Base-by-base conservation (phyloP, 2,113 vertebrate species). In the Sterna hirundo region DNA sequence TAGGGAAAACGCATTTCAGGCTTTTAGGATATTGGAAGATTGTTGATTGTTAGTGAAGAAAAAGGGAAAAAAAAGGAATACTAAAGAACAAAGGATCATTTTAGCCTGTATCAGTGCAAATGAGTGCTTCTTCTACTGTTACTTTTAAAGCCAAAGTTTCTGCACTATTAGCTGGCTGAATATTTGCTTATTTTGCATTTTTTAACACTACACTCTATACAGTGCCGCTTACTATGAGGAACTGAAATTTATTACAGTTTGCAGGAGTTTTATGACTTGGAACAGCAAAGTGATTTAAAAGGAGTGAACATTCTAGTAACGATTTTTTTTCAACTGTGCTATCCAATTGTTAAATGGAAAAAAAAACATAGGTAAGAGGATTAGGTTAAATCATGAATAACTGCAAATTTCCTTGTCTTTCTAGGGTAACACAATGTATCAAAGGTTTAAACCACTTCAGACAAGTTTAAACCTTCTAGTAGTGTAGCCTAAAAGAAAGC, bases 211-310 rank as follows among this genome's bases (percentile, higher is more conserved):
- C 29, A 83, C 2, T 79, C 40, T 81, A 46, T 78, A 75, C n/a
- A 58, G 47, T 77, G 49, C 29, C 64, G 83, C 68, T 80, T 77
- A 72, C 40, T 76, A 60, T 46, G 20, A 89, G 68, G 68, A 91
- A 52, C 38, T 85, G 32, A 95, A 93, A 96, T 94, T 95, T 97
- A 95, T 95, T 95, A 74, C 36, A 84, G 49, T 95, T 94, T 97
- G 62, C 52, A 88, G 34, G 83, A 95, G 79, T 94, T 97, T 93
- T 96, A 94, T 94, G 86, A 70, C 79, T 83, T 88, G 94, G 83
- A 96, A 95, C 80, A 82, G 42, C 22, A 79, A 60, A 82, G 36
- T 83, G 65, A 95, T 96, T 97, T 97, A 88, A 95, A 96, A 93
- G 81, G 60, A 95, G 81, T 61, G 83, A 96, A 91, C 29, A 75